Base-by-base conservation (phyloP, 2,888 invertebrate genomes). In the Sepiola atlantica region DNA sequence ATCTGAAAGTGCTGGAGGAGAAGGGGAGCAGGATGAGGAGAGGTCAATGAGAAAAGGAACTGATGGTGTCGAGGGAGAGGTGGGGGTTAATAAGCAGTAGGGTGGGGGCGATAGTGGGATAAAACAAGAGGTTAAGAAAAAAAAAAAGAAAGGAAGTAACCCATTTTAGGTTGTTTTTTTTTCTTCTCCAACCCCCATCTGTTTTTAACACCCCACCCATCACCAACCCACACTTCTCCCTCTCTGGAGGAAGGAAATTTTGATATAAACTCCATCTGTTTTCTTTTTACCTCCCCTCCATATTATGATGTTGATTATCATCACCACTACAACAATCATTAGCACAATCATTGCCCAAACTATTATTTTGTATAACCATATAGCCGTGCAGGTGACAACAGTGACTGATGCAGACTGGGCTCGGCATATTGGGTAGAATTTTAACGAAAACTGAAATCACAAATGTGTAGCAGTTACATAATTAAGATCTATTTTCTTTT, bases 41-140 rank as follows among this genome's bases (percentile, higher is more conserved):
- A 77, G n/a, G 77, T 77, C 77, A 77, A 77, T 77, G n/a, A 77
- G 77, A 77, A 77, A 32, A 77, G 54, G 20, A 92, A 92, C 45
- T 92, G 45, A 90, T n/a, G 45, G 35, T 35, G 35, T 6, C 10
- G 35, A 32, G n/a, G 90, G 90, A 32, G 90, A 90, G 90, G 90
- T 2, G 90, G 90, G 8, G 90, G 90, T 24, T 24, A 90, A 90
- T 90, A 32, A 6, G 90, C 28, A 90, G n/a, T n/a, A n/a, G n/a
- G n/a, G n/a, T n/a, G 21, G 91, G 24, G 28, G n/a, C n/a, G 16
- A n/a, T 20, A 28, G 54, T 35, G 45, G 21, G 14, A 8, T 28
- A 92, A 35, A 14, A 24, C 35, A 24, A 35, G n/a, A 92, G 21
- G 24, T 35, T 24, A 92, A 12, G 35, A 45, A 92, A 54, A 35